These are phyloP conservation scores for Himalopsyche japonica DNA, from an alignment of 2,888 invertebrate genomes.

Conservation along the genomic window DNA sequence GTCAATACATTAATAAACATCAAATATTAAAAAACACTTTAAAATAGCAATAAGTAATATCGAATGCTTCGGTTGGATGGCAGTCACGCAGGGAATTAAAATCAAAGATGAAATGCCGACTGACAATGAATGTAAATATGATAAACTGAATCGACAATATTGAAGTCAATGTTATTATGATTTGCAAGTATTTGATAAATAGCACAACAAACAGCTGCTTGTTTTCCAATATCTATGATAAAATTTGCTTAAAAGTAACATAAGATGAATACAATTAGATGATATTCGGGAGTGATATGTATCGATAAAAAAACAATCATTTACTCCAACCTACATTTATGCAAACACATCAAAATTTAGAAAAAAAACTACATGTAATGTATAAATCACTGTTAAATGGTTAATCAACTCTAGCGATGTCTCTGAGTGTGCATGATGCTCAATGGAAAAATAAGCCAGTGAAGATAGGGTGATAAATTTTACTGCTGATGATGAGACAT, in stretches of 20 bases:
- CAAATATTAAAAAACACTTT: not conserved
- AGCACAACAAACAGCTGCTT: not conserved
- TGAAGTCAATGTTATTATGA: not conserved
- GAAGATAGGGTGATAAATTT: slow-evolving; percentile 5
- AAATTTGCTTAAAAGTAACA: not conserved
- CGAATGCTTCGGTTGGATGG: not conserved
- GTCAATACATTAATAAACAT: slow-evolving; percentile 6
- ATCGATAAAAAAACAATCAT: not conserved
- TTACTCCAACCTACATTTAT: not conserved
- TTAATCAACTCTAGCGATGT: not conserved
- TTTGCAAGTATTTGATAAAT: not conserved
- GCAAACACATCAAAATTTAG: not conserved
- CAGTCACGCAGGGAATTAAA: not conserved
- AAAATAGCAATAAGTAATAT: not conserved
- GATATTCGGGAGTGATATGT: not conserved
- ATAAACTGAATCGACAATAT: not conserved
- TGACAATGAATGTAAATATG: not conserved
- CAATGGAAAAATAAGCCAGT: slow-evolving; percentile 3
- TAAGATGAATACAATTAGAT: not conserved
- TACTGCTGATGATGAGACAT: not conserved
- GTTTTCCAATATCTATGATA: not conserved
- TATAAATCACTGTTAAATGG: not conserved
- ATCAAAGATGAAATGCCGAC: not conserved
- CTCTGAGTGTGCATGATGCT: not conserved
- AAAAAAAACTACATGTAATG: not conserved